A percentile compares a stretch with the other conserved stretches of the same genome.
These are phyloP conservation scores for Deilephila elpenor DNA, from an alignment of 2,888 invertebrate genomes.

Conservation along the genomic window DNA sequence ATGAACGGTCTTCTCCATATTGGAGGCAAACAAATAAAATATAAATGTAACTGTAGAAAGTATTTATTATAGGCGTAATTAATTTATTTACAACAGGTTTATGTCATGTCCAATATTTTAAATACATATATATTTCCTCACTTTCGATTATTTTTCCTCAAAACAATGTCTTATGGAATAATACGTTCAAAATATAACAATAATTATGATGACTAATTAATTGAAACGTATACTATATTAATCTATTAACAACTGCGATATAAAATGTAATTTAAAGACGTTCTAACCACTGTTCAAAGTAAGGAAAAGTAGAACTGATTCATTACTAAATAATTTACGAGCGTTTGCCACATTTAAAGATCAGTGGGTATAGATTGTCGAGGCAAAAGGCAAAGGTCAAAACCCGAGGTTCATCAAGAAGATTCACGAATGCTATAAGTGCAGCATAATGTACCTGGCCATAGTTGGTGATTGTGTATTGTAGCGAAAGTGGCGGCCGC, in stretches of 20 bases:
- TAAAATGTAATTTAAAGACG: not conserved
- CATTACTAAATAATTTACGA: not conserved
- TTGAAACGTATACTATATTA: too few relatives aligned
- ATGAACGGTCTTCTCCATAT: too few relatives aligned
- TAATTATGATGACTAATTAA: too few relatives aligned
- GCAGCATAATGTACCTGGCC: constrained; percentile 39
- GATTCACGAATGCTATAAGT: constrained; percentile 39
- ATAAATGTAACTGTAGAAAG: too few relatives aligned
- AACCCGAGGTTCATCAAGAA: constrained; percentile 25
- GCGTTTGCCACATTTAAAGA: constrained; percentile 11
- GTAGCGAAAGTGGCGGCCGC: constrained; percentile 71
- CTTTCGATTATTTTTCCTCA: too few relatives aligned
- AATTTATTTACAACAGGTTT: too few relatives aligned
- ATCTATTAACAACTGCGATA: not conserved
- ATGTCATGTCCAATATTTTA: too few relatives aligned
- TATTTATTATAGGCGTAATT: too few relatives aligned
- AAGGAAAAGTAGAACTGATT: not conserved
- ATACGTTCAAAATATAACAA: too few relatives aligned
- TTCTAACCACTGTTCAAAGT: not conserved
- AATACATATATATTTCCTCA: too few relatives aligned
- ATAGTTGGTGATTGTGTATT: constrained; percentile 51
- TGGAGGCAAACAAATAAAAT: too few relatives aligned
- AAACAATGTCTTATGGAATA: too few relatives aligned
- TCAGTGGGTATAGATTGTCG: constrained; percentile 37
- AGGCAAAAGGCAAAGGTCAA: constrained; percentile 46